Evolutionary conservation across 1,140 invertebrate species (phyloP), one percentile per base, ranked within the genome.

Genomic region (Parasteatoda tepidariorum): DNA sequence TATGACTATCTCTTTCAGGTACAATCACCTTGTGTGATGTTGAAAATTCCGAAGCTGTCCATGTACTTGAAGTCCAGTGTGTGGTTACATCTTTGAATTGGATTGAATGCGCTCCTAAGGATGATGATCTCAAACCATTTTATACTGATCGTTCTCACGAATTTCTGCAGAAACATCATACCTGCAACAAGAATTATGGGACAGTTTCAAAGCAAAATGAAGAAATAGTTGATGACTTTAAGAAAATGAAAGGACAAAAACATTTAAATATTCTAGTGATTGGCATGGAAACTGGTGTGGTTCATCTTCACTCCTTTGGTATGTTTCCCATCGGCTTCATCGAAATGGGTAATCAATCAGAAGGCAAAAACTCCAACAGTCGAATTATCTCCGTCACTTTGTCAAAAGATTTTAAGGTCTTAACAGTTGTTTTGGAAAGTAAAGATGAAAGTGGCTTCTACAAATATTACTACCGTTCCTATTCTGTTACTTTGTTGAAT

Each of bases 11-110:
- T 74, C 2, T 31, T 15, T 38, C 54, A 88, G 84, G 84, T 88
- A 85, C 57, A 67, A 68, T 76, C 24, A 71, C 84, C 0, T 26
- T 97, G 6, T 91, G 96, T 67, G 94, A 96, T 89, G 93, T 97
- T 59, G 97, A 98, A 90, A 95, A 96, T 87, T 95, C 95, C 86
- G 94, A 94, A 86, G 91, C 93, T 34, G 89, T 97, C 24, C 93
- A 95, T 74, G 93, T 92, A 67, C 84, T 89, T 5, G 92, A 92
- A 81, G 90, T 92, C 84, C 90, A 86, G 86, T 66, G 59, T 24
- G 90, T 89, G 84, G 91, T 90, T 76, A 92, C 90, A 28, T 89
- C 88, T 84, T 86, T 93, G n/a, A 89, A 88, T 34, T 93, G 92
- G 90, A 89, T 90, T 31, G 89, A 89, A 70, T 24, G 26, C 24